Evolutionary conservation across 2,113 vertebrate genomes (phyloP).

Genomic region (Indicator indicator): DNA sequence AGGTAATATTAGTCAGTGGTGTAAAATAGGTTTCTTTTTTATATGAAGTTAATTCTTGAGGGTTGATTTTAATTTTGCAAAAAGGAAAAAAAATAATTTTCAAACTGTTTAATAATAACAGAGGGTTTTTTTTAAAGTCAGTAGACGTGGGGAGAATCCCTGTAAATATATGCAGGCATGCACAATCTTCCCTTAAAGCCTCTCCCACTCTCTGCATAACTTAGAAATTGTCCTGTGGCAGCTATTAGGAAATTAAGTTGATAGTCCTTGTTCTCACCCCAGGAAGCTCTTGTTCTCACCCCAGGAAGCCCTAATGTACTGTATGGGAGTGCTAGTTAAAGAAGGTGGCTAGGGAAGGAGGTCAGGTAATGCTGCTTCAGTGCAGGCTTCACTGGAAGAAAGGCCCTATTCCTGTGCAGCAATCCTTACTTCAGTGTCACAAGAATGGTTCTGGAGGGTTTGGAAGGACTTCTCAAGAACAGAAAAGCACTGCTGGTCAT

Average conservation of each 20-base stretch:
- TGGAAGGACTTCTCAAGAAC: neutral
- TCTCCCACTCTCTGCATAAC: constrained; percentile 38
- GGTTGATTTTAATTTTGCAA: constrained; percentile 73
- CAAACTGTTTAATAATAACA: constrained; percentile 58
- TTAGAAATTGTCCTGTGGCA: constrained; percentile 50
- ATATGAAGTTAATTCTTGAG: constrained; percentile 69
- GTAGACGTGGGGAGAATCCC: constrained; percentile 48
- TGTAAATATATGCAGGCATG: constrained; percentile 66
- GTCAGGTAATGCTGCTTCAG: neutral
- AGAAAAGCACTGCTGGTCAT: constrained; percentile 11
- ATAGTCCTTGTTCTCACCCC: neutral
- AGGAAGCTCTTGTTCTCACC: neutral
- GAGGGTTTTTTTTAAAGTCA: constrained; percentile 30
- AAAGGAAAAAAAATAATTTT: constrained; percentile 55
- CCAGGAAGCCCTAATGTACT: neutral
- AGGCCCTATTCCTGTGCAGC: neutral
- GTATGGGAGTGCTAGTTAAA: neutral
- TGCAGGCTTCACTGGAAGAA: neutral
- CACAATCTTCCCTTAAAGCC: constrained; percentile 46
- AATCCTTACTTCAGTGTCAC: neutral
- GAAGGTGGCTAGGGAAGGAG: neutral
- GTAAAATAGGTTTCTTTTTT: constrained; percentile 76
- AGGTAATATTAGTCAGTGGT: constrained; percentile 70
- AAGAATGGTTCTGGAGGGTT: neutral
- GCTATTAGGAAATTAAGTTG: constrained; percentile 18